phyloP scores from a whole-genome alignment of 2,113 vertebrate species.

The Rhadina sibilatrix region DNA sequence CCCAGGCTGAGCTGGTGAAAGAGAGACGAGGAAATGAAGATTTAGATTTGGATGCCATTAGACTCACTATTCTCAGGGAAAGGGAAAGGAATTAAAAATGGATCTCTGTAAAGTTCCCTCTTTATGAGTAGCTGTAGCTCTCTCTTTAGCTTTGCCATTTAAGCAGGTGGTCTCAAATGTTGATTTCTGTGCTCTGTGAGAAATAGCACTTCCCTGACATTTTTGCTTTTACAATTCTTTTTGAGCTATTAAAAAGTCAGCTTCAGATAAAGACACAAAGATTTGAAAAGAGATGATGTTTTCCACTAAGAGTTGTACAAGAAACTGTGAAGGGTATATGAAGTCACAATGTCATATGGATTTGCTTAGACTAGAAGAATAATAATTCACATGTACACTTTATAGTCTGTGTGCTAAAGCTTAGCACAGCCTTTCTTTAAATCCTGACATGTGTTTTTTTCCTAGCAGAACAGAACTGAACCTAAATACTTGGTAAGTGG shows the following conservation, averaged over 20 bases:
- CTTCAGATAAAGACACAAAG: neutral
- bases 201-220: neutral
- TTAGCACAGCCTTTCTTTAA: conserved; percentile 45
- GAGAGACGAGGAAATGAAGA: neutral
- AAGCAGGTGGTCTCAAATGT: neutral
- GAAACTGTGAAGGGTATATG: conserved; percentile 1
- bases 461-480: conserved; percentile 60
- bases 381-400: conserved; percentile 55
- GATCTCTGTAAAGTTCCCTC: neutral
- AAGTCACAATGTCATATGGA: conserved; percentile 40
- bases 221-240: neutral
- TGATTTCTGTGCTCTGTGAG: neutral
- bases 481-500: conserved; percentile 65
- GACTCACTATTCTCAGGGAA: neutral
- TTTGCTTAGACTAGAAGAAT: conserved; percentile 40
- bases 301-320: neutral
- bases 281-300: neutral
- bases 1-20: neutral
- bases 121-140: neutral
- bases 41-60: neutral
- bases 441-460: conserved; percentile 53
- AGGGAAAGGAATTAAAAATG: neutral
- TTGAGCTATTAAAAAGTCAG: neutral
- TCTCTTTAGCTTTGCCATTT: neutral
- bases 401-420: conserved; percentile 41